Evolutionary conservation across 2,888 invertebrate genomes (phyloP), one percentile per base, ranked within the genome.

Genomic region (Osmoderma eremita): DNA sequence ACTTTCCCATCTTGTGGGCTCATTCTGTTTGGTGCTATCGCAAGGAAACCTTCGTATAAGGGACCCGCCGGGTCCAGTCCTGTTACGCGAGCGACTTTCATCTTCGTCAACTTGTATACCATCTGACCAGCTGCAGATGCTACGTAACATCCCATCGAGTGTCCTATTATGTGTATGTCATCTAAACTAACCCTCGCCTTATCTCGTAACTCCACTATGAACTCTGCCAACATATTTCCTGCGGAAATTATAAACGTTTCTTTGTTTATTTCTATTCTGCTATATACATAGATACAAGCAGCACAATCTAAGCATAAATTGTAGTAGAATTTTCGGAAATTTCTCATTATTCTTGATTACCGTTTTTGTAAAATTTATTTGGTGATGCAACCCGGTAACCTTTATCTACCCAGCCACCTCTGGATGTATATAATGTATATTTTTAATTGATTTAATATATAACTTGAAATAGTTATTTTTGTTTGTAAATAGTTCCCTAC

Each of bases 1-100:
- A 90, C 91, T 18, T 83, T 79, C 0, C 90, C 91, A 77, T 91
- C 91, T 1, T 83, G 85, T 36, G 81, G 81, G 72, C 89, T 89
- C 56, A 91, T 81, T 50, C 85, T 82, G 65, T 84, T 80, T 58
- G 81, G 82, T 53, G 69, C 74, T 39, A 63, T 66, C 4, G 70
- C 69, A 12, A 38, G n/a, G 10, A 38, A 15, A 10, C 72, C 72
- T 69, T 83, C 82, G 72, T 84, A 86, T 17, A 78, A 77, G 0
- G 86, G 86, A 10, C 85, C 79, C 0, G 86, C 86, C 1, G 86
- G 85, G 78, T 87, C 86, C 72, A 86, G 72, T 0, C 82, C 86
- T 24, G 83, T 83, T 30, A 85, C 83, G 64, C 85, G 78, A 5
- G 73, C 76, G 18, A 84, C 69, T 73, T 75, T 77, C 10, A 63